A percentile compares a stretch with the other conserved stretches of the same genome.
These are phyloP conservation scores for Pelagia noctiluca DNA, from an alignment of 30 jellyfish, hydroid and myxozoan species.

Conservation along the genomic window DNA sequence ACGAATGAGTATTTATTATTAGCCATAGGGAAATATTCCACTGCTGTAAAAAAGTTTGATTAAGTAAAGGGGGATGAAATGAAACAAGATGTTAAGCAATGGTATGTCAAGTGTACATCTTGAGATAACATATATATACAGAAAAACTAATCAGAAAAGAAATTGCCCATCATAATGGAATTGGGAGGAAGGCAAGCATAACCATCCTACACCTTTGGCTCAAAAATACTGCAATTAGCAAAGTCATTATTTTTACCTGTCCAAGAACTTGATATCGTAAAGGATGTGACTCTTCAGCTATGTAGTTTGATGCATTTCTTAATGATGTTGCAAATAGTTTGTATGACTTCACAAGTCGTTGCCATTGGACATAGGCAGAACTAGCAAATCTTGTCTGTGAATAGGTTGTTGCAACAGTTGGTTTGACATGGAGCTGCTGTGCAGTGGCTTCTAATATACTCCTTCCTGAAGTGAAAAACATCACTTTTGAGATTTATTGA, in stretches of 20 bases:
- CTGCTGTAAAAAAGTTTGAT: too few relatives aligned
- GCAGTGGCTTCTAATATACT: not conserved
- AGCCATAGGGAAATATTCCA: too few relatives aligned
- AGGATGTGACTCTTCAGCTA: constrained; percentile 8
- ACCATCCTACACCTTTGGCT: too few relatives aligned
- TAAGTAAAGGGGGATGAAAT: too few relatives aligned
- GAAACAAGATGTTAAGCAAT: too few relatives aligned
- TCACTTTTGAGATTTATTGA: too few relatives aligned
- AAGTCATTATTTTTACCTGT: constrained; percentile 14
- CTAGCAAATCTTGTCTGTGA: constrained; percentile 29
- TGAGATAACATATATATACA: not conserved
- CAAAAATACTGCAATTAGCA: not conserved
- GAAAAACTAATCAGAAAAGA: not conserved
- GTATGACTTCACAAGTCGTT: constrained; percentile 20
- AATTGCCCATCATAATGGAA: too few relatives aligned
- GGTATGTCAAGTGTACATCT: too few relatives aligned
- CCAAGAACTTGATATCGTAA: constrained; percentile 28
- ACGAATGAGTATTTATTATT: too few relatives aligned
- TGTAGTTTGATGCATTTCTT: not conserved
- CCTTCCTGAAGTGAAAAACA: not conserved
- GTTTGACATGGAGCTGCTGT: constrained; percentile 8
- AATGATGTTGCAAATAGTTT: constrained; percentile 16
- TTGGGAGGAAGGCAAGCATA: too few relatives aligned
- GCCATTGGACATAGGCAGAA: constrained; percentile 25
- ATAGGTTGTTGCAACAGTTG: constrained; percentile 20